Evolutionary conservation across 2,888 invertebrate genomes (phyloP).

Genomic region (Augochlorella aurata): DNA sequence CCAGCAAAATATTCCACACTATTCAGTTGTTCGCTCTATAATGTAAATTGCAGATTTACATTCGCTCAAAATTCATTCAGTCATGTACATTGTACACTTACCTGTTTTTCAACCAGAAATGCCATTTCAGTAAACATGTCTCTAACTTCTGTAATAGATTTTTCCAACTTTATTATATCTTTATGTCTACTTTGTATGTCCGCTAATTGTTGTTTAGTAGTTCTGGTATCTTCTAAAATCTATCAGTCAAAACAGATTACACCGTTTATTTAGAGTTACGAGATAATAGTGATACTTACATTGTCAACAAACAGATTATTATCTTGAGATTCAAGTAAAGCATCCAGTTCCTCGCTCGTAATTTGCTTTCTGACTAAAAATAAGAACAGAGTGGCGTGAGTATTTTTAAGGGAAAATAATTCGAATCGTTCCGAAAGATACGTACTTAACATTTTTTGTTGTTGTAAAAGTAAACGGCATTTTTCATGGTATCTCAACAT

Average conservation of each 20-base stretch:
- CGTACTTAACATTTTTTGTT: conserved; percentile 84
- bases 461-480: conserved; percentile 83
- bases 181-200: conserved; percentile 92
- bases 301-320: conserved; percentile 83
- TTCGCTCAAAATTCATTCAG: conserved; percentile 8
- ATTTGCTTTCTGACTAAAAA: conserved; percentile 75
- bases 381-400: conserved; percentile 25
- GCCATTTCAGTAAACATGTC: conserved; percentile 94
- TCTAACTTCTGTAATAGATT: conserved; percentile 89
- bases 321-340: conserved; percentile 80
- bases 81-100: conserved; percentile 72
- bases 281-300: conserved; percentile 76
- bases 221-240: conserved; percentile 91
- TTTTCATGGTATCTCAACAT: conserved; percentile 83
- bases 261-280: conserved; percentile 9
- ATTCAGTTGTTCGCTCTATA: conserved; percentile 86
- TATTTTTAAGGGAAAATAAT: conserved; percentile 10
- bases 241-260: conserved; percentile 73
- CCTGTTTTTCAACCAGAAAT: conserved; percentile 90
- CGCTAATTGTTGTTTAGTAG: conserved; percentile 88
- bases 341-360: conserved; percentile 80
- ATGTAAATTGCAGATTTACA: conserved; percentile 13
- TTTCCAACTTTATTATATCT: conserved; percentile 91
- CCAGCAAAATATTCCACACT: conserved; percentile 87
- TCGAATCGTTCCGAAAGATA: conserved; percentile 36